These are phyloP conservation scores for Scylla paramamosain DNA, from an alignment of 1,140 invertebrate genomes.

Conservation along the genomic window DNA sequence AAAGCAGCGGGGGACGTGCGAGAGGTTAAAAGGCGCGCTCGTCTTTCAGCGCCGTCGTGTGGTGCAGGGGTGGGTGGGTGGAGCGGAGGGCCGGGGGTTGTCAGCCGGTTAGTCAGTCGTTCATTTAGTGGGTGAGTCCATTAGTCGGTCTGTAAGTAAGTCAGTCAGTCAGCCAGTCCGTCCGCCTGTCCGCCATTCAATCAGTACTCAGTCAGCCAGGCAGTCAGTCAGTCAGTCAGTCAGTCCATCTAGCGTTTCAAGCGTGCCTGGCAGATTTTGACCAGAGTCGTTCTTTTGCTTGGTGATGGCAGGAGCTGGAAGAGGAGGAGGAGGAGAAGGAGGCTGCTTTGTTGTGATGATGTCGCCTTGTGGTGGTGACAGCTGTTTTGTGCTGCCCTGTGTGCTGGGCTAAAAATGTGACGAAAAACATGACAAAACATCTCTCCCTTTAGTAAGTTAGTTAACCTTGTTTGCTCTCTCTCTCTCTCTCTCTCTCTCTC, in stretches of 20 bases:
- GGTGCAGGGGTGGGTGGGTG: too few species aligned
- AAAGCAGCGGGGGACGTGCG: too few species aligned
- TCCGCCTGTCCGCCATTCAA: too few species aligned
- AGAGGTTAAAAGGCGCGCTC: too few species aligned
- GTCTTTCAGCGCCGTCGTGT: too few species aligned
- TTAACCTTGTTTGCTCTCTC: neutral
- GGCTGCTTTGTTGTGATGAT: neutral
- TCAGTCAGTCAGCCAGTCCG: too few species aligned
- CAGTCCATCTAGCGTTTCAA: neutral
- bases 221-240: neutral
- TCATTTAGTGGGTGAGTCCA: too few species aligned
- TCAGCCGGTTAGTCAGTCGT: neutral
- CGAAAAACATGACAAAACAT: neutral
- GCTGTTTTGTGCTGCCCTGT: neutral
- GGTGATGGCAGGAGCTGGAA: too few species aligned
- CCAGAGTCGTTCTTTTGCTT: neutral
- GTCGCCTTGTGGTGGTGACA: neutral
- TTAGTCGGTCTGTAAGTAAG: too few species aligned
- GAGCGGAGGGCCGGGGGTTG: too few species aligned
- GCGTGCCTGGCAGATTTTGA: neutral
- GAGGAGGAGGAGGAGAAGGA: neutral
- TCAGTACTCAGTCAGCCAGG: too few species aligned
- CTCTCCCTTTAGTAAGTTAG: neutral
- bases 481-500: slow-evolving; percentile 32
- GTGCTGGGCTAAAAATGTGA: too few species aligned